Evolutionary conservation across 1,140 invertebrate genomes (phyloP).

Genomic region (Drosophila melanogaster): Release_6_plus_ISO1_MT NT_037436.4:11731501-11732000

Average conservation of each 20-base stretch:
- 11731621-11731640: constrained; percentile 31
- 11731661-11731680: background rate
- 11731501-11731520: constrained; percentile 36
- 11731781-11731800: constrained; percentile 44
- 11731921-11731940: background rate
- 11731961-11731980: too few relatives aligned
- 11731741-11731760: constrained; percentile 11
- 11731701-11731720: constrained; percentile 19
- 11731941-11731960: background rate
- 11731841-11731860: background rate
- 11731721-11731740: constrained; percentile 15
- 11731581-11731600: constrained; percentile 28
- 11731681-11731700: background rate
- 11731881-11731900: constrained; percentile 46
- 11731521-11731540: constrained; percentile 34
- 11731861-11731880: constrained; percentile 29
- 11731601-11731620: constrained; percentile 27
- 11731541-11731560: constrained; percentile 4
- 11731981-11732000: too few relatives aligned
- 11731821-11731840: background rate
- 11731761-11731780: constrained; percentile 29
- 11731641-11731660: constrained; percentile 45
- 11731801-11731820: constrained; percentile 49
- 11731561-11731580: background rate
- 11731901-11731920: constrained; percentile 9